These are phyloP conservation scores for Montipora foliosa DNA, from an alignment of 64 coral and sea anemone species.

Conservation along the genomic window DNA sequence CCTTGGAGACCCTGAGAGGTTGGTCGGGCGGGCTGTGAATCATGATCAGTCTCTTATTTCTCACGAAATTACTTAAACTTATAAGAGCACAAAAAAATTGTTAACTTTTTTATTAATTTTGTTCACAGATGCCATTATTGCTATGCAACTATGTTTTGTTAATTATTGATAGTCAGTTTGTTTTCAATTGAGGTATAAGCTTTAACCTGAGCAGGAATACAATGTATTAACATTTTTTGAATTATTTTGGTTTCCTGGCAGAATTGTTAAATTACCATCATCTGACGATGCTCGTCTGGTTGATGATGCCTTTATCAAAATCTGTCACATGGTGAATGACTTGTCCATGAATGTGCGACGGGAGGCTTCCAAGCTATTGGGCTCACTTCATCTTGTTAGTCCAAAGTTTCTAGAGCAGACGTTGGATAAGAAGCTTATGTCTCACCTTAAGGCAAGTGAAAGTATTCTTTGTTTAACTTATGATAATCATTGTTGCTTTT, in stretches of 20 bases:
- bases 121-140: too few species aligned
- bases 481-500: too few species aligned
- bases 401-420: conserved; percentile 90
- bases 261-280: conserved; percentile 73
- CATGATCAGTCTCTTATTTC: too few species aligned
- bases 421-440: conserved; percentile 98
- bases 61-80: too few species aligned
- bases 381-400: conserved; percentile 94
- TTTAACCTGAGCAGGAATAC: too few species aligned
- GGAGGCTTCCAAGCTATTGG: conserved; percentile 80
- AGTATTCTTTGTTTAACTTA: not conserved
- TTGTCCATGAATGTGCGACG: conserved; percentile 94
- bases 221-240: not conserved
- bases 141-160: too few species aligned
- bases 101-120: too few species aligned
- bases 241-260: not conserved
- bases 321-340: conserved; percentile 99
- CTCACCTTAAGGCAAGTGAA: conserved; percentile 88
- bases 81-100: too few species aligned
- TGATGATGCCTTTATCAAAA: conserved; percentile 97
- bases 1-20: conserved; percentile 93
- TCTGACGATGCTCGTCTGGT: conserved; percentile 85
- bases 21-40: not conserved
- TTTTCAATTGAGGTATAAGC: too few species aligned
- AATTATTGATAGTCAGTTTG: too few species aligned